phyloP scores from a whole-genome alignment of 2,888 invertebrate genomes.

The Hemaris fuciformis region DNA sequence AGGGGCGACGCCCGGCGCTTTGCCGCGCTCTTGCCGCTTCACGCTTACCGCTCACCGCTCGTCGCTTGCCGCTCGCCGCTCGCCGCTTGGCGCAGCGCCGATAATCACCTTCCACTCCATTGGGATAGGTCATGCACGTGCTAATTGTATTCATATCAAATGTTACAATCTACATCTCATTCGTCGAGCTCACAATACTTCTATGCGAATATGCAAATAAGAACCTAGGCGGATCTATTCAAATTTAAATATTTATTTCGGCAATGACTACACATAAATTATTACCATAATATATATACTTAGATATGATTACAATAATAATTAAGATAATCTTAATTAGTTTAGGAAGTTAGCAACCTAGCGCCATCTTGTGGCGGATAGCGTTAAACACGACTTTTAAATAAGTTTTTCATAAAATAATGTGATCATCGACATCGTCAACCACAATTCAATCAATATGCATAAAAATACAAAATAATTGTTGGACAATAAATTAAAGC shows the following conservation, averaged over 20 bases:
- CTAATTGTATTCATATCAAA: constrained; percentile 3
- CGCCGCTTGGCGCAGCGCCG: background rate
- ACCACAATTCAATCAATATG: too few species aligned
- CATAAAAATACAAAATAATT: too few species aligned
- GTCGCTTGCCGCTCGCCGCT: background rate
- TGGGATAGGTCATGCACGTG: constrained; percentile 30
- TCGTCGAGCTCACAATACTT: background rate
- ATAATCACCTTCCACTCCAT: constrained; percentile 24
- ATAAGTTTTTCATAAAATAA: too few species aligned
- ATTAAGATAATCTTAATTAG: background rate
- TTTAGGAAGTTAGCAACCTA: background rate
- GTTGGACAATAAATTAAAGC: too few species aligned
- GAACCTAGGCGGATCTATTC: background rate
- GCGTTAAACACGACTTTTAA: constrained; percentile 24
- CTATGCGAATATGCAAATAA: background rate
- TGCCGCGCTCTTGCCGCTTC: constrained; percentile 27
- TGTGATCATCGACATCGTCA: too few species aligned
- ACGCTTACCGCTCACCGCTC: background rate
- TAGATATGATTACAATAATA: background rate
- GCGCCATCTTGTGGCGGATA: constrained; percentile 67
- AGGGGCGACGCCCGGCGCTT: constrained; percentile 61
- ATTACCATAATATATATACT: background rate
- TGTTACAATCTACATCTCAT: background rate
- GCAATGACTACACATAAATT: background rate
- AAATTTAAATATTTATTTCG: background rate